Conservation (phyloP, 2,113 vertebrate species). For the Hippocampus mohnikei region DNA sequence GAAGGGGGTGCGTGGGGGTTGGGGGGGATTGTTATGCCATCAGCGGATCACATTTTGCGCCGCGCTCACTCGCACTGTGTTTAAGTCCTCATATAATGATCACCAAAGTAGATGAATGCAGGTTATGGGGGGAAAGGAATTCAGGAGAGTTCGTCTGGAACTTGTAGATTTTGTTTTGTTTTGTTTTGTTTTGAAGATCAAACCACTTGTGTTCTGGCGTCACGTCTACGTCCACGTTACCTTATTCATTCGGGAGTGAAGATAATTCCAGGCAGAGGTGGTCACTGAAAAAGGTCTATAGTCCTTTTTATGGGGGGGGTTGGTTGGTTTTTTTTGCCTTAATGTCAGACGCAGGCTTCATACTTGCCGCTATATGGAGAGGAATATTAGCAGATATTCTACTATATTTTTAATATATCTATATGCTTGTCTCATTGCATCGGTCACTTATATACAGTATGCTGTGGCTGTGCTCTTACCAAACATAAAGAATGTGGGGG, state of each 20-base stretch:
- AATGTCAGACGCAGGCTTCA: slow-evolving; percentile 70
- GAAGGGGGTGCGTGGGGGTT: slow-evolving; percentile 25
- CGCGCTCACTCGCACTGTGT: slow-evolving; percentile 50
- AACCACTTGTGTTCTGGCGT: not conserved
- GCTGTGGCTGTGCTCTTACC: slow-evolving; percentile 49
- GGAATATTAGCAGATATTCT: slow-evolving; percentile 64
- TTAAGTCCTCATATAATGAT: slow-evolving; percentile 54
- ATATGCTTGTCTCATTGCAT: slow-evolving; percentile 63
- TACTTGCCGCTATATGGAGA: slow-evolving; percentile 66
- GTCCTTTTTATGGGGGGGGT: slow-evolving; percentile 47
- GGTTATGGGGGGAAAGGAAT: slow-evolving; percentile 51
- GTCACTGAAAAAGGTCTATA: slow-evolving; percentile 5
- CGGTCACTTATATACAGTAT: slow-evolving; percentile 40
- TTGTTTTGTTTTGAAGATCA: not conserved
- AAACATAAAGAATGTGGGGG: slow-evolving; percentile 65
- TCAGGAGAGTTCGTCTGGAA: slow-evolving; percentile 45
- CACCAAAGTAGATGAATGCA: slow-evolving; percentile 68
- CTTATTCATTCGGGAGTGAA: not conserved
- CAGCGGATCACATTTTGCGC: slow-evolving; percentile 52
- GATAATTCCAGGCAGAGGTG: not conserved
- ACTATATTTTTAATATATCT: slow-evolving; percentile 70
- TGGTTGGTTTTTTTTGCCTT: slow-evolving; percentile 77
- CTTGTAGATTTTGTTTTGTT: slow-evolving; percentile 26
- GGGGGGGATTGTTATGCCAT: slow-evolving; percentile 46
- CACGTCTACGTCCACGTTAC: not conserved